Evolutionary conservation across 2,113 vertebrate species (phyloP).

Genomic region (Psittacara wagleri): DNA sequence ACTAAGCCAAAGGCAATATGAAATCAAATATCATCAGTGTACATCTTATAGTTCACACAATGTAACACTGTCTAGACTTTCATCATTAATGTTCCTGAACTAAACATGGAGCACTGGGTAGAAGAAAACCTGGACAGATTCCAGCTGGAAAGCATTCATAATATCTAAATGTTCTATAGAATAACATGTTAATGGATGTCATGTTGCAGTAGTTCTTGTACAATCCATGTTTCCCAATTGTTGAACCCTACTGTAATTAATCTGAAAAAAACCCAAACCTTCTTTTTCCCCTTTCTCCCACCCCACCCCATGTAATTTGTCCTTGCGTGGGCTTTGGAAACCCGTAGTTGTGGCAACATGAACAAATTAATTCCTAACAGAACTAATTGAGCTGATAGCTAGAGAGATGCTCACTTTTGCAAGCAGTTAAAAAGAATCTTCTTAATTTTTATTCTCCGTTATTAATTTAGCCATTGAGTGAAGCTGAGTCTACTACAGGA

Average conservation of each 20-base stretch:
- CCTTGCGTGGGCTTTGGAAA: constrained; percentile 18
- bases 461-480: background rate
- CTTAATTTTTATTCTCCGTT: background rate
- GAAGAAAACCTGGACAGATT: constrained; percentile 60
- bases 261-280: background rate
- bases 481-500: background rate
- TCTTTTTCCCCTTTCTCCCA: background rate
- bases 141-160: constrained; percentile 66
- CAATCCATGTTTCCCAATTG: constrained; percentile 12
- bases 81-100: constrained; percentile 68
- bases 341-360: background rate
- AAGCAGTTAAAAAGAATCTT: background rate
- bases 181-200: constrained; percentile 55
- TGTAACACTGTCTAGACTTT: constrained; percentile 74
- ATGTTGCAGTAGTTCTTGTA: constrained; percentile 43
- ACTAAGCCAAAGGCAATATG: constrained; percentile 71
- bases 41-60: constrained; percentile 67
- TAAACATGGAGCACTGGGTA: constrained; percentile 29
- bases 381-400: background rate
- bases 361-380: constrained; percentile 18
- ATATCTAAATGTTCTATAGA: constrained; percentile 57
- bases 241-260: background rate
- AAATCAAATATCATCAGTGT: constrained; percentile 46
- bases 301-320: background rate
- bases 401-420: background rate